Conservation (phyloP, 2,888 invertebrate genomes). For the Neuroscelio doddi region DNA sequence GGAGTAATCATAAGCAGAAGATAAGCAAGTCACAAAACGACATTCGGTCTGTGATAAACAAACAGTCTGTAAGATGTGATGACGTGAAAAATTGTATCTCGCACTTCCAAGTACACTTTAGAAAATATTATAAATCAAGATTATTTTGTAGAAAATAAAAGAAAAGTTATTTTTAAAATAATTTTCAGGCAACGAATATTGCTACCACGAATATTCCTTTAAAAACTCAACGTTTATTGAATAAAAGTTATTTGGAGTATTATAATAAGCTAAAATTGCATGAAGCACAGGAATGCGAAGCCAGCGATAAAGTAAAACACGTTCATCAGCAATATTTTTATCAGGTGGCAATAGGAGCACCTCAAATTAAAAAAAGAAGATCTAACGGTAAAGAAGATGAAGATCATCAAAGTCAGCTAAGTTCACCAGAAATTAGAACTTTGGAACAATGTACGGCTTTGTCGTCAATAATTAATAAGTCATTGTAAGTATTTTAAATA, state of each 20-base stretch:
- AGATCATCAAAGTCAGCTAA: constrained; percentile 32
- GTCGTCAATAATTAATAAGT: constrained; percentile 62
- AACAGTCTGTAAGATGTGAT: too few species aligned
- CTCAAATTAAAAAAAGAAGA: constrained; percentile 48
- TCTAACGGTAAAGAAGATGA: constrained; percentile 25
- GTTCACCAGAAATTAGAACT: constrained; percentile 50
- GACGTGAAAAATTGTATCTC: background rate
- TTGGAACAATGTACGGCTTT: constrained; percentile 60
- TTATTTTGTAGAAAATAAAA: background rate
- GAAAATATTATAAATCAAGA: too few species aligned
- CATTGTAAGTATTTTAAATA: constrained; percentile 51
- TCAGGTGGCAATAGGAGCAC: constrained; percentile 48
- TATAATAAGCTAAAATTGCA: constrained; percentile 54
- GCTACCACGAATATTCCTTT: constrained; percentile 50
- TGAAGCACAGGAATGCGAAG: background rate
- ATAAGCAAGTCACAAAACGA: constrained; percentile 32
- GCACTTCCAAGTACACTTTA: too few species aligned
- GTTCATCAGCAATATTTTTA: constrained; percentile 47
- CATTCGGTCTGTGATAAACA: background rate
- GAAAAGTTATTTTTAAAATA: too few species aligned
- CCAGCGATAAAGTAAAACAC: constrained; percentile 15
- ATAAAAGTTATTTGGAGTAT: constrained; percentile 63
- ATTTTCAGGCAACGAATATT: background rate
- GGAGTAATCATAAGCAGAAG: background rate
- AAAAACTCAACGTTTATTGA: constrained; percentile 59